A percentile compares a stretch with the other conserved stretches of the same genome.
These are phyloP conservation scores for Dermatemys mawii DNA, from an alignment of 2,113 vertebrate genomes.

Conservation along the genomic window DNA sequence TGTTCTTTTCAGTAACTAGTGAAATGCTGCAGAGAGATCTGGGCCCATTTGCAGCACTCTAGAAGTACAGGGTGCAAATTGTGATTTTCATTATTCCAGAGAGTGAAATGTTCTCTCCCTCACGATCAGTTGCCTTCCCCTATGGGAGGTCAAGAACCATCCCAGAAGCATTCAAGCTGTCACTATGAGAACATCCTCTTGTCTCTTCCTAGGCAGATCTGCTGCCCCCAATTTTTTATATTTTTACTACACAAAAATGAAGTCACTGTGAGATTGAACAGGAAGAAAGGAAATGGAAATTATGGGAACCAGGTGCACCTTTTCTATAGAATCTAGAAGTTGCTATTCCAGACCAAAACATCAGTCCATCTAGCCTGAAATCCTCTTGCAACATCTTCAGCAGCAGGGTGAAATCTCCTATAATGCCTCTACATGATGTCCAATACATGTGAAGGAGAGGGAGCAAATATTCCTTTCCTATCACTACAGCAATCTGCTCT, in stretches of 20 bases:
- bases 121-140: neutral
- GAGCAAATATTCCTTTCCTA: neutral
- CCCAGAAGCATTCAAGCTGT: neutral
- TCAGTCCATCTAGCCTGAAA: neutral
- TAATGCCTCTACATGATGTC: too few species aligned
- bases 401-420: neutral
- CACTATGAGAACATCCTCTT: neutral
- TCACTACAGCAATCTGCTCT: neutral
- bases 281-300: neutral
- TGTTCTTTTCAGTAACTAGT: neutral
- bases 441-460: neutral
- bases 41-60: neutral
- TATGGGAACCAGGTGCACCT: neutral
- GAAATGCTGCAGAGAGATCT: neutral
- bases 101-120: neutral
- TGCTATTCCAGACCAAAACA: neutral
- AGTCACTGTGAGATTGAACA: neutral
- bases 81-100: neutral
- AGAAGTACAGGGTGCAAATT: neutral
- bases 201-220: neutral
- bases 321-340: neutral
- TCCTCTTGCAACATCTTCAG: neutral
- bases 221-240: neutral
- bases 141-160: neutral
- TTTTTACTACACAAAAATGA: neutral